Conservation (phyloP, 2,888 invertebrate genomes). For the Diarsia dahlii region DNA sequence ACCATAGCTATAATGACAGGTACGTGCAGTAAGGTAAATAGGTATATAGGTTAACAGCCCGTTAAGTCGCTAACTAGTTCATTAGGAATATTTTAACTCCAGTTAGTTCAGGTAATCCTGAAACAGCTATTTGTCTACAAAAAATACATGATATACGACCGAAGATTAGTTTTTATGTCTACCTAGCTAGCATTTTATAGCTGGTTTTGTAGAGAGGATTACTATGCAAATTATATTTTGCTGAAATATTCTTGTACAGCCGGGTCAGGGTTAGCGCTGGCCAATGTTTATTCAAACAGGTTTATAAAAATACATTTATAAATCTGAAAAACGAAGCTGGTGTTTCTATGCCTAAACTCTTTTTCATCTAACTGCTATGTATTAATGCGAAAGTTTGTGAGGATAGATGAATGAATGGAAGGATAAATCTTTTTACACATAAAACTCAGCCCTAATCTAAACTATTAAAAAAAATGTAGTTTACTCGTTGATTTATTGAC, state of each 20-base stretch:
- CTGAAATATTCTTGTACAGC: conserved; percentile 25
- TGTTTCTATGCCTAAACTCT: neutral
- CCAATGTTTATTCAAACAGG: conserved; percentile 45
- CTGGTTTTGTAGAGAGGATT: conserved; percentile 34
- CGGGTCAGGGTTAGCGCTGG: conserved; percentile 10
- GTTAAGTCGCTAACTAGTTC: conserved; percentile 38
- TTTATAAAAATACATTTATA: conserved; percentile 4
- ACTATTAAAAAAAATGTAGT: neutral
- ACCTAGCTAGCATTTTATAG: conserved; percentile 20
- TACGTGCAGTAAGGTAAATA: conserved; percentile 48
- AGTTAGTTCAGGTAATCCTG: conserved; percentile 34
- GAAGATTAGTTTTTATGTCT: conserved; percentile 44
- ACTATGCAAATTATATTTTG: conserved; percentile 42
- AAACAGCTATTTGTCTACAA: conserved; percentile 11
- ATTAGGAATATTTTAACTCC: conserved; percentile 25
- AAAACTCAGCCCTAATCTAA: neutral
- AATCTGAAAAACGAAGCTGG: neutral
- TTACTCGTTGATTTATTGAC: neutral
- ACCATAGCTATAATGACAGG: conserved; percentile 57
- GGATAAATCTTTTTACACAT: too few relatives aligned
- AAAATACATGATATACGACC: conserved; percentile 31
- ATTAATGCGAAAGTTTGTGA: too few relatives aligned
- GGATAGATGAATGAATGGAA: too few relatives aligned
- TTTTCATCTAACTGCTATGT: neutral
- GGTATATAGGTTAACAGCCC: conserved; percentile 55